Percentiles rank a stretch among this genome's conserved stretches.
These are phyloP conservation scores for Girardinus metallicus DNA, from an alignment of 2,797 vertebrate genomes.

Conservation along the genomic window DNA sequence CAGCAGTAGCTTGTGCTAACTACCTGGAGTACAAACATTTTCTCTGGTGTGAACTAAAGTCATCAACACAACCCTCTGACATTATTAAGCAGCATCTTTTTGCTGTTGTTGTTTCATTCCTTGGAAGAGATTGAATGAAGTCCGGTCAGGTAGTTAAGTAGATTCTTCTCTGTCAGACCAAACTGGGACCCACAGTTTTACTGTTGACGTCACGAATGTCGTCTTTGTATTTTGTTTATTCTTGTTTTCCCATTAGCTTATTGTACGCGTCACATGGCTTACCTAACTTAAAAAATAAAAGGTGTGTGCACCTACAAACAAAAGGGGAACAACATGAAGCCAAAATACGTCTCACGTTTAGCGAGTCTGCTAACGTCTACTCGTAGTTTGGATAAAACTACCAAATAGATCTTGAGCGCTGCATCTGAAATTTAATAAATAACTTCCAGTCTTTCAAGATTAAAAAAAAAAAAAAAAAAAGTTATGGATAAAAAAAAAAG, in stretches of 20 bases:
- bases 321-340: no score
- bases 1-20: neutral
- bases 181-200: neutral
- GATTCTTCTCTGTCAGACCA: neutral
- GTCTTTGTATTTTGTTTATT: no score
- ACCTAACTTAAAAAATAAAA: no score
- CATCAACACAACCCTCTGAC: neutral
- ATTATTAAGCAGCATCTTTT: neutral
- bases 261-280: no score
- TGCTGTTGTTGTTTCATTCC: neutral
- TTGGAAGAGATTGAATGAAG: neutral
- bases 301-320: no score
- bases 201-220: no score
- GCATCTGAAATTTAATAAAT: neutral
- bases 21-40: neutral
- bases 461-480: constrained; percentile 9
- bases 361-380: neutral
- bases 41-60: neutral
- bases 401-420: neutral
- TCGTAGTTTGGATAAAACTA: neutral
- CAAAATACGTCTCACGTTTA: no score
- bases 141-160: no score
- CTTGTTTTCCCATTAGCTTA: no score
- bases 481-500: constrained; percentile 7
- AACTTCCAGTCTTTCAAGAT: constrained; percentile 10